Evolutionary conservation across 2,113 vertebrate species (phyloP).

Genomic region (Hemiprocne comata): DNA sequence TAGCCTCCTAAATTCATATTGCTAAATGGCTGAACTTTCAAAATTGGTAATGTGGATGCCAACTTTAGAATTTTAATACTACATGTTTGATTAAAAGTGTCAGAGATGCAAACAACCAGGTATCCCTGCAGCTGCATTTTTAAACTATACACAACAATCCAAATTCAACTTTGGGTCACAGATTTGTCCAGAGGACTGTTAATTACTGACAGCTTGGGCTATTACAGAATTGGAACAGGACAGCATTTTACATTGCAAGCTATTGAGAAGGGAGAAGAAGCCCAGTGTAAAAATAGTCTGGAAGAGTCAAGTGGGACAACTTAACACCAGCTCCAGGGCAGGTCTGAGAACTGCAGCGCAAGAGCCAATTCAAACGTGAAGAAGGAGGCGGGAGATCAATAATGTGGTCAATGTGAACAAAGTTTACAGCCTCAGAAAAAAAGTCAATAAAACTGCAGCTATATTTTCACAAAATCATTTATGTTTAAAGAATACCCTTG

Average conservation of each 20-base stretch:
- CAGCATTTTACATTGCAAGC: neutral
- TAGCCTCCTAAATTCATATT: neutral
- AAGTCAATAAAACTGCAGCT: neutral
- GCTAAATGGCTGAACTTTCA: neutral
- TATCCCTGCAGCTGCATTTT: neutral
- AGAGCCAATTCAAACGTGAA: neutral
- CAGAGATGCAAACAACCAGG: neutral
- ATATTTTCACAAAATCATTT: neutral
- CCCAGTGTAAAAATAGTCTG: neutral
- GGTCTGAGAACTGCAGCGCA: neutral
- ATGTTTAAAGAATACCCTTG: neutral
- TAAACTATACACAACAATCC: neutral
- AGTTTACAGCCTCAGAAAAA: neutral
- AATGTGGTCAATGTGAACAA: neutral
- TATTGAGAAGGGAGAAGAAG: neutral
- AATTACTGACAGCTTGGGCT: neutral
- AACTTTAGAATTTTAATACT: neutral
- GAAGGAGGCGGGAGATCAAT: neutral
- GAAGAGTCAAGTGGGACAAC: neutral
- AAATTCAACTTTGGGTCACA: neutral
- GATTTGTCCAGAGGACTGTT: neutral
- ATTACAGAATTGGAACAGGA: neutral
- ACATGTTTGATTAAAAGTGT: neutral
- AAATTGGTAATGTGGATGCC: neutral
- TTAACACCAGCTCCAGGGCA: neutral